A percentile compares a stretch with the other conserved stretches of the same genome.
Conservation (phyloP, 92 coral and sea anemone species). For the Diadumene lineata region DNA sequence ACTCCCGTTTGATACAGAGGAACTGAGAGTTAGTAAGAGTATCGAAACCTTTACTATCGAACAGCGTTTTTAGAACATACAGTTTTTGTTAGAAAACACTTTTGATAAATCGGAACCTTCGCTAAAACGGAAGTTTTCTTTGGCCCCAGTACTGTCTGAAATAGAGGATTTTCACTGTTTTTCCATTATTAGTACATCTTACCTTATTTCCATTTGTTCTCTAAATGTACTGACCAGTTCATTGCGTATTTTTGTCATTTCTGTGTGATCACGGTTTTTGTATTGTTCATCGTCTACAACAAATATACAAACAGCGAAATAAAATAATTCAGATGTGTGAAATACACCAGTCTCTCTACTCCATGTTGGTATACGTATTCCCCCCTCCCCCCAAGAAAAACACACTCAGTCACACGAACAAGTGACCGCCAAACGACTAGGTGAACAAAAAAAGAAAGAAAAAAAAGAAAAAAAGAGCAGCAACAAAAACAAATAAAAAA, state of each 20-base stretch:
- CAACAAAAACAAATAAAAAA: too few species aligned
- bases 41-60: background rate
- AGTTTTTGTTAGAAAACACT: background rate
- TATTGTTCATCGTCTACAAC: conserved; percentile 15
- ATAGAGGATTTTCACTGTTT: background rate
- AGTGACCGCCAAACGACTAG: background rate
- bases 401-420: background rate
- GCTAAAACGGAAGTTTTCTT: background rate
- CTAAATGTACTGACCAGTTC: conserved; percentile 84
- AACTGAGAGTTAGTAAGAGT: background rate
- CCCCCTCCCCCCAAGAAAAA: background rate
- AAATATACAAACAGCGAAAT: too few species aligned
- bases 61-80: too few species aligned
- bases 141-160: too few species aligned
- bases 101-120: background rate
- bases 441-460: background rate
- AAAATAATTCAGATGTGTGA: background rate
- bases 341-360: background rate
- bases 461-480: background rate
- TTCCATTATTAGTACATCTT: background rate
- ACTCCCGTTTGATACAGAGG: background rate
- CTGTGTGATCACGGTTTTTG: conserved; percentile 71
- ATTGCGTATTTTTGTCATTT: conserved; percentile 73
- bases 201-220: conserved; percentile 93
- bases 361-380: background rate